Evolutionary conservation across 2,888 invertebrate genomes (phyloP), one percentile per base, ranked within the genome.

Genomic region (Gastrophysa polygoni): DNA sequence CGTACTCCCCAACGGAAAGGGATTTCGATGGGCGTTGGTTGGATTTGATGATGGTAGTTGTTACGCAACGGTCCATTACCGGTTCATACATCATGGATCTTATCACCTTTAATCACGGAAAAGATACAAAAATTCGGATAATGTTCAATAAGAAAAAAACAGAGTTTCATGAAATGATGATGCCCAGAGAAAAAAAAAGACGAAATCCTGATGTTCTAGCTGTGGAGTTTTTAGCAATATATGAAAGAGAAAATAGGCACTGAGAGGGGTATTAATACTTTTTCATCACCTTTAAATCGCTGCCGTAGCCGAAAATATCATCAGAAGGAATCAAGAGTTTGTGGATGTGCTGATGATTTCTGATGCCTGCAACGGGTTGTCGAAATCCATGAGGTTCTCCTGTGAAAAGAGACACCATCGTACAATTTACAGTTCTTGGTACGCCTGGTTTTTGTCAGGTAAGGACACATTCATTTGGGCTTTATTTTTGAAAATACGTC

Each of bases 1-100:
- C 61, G 18, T 56, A 60, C 11, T 60, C 63, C 16, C 63, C 61
- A n/a, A 50, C 34, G 24, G 55, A 21, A 49, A 54, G n/a, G n/a
- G n/a, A 57, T 32, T 60, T n/a, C n/a, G n/a, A n/a, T n/a, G n/a
- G n/a, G 66, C 60, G 73, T 54, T 66, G 76, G 8, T 44, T 57
- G 68, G 72, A 68, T 71, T 74, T 75, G 63, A 74, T 73, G 63
- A 75, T 72, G 43, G 74, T 73, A 14, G 75, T 73, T 21, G 75
- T 73, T 64, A 76, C 72, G 73, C 76, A 78, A 67, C 73, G 72
- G 66, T 77, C 77, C 62, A 75, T 70, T 47, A 81, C 80, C 29
- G 79, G 78, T 67, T 80, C 79, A 75, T 81, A 81, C 80, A 81
- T 81, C 66, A 71, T 76, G 71, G 78, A 70, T 55, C 68, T 69